A percentile compares a stretch with the other conserved stretches of the same genome.
Conservation (phyloP, 2,888 invertebrate species). For the Mongoloraphidia duomilia region DNA sequence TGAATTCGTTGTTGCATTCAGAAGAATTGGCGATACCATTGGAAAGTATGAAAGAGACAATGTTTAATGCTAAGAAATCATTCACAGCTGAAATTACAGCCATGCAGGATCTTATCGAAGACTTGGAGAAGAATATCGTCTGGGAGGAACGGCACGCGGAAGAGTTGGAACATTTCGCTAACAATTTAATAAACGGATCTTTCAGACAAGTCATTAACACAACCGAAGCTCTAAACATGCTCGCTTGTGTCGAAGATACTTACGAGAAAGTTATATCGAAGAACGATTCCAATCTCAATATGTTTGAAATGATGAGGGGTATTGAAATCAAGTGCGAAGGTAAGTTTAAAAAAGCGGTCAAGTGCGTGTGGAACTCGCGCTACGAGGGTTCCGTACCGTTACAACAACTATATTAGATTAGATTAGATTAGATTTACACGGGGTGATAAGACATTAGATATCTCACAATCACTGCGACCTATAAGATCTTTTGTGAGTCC, state of each 20-base stretch:
- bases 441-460: too few relatives aligned
- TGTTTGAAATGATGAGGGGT: constrained; percentile 39
- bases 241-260: constrained; percentile 45
- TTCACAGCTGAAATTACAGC: constrained; percentile 27
- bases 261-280: constrained; percentile 43
- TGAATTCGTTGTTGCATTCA: constrained; percentile 45
- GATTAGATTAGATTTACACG: too few relatives aligned
- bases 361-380: too few relatives aligned
- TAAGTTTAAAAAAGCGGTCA: too few relatives aligned
- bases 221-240: constrained; percentile 38
- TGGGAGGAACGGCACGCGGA: constrained; percentile 36
- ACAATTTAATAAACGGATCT: constrained; percentile 36
- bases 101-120: constrained; percentile 28
- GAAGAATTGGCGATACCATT: constrained; percentile 39
- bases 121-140: constrained; percentile 28
- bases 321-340: constrained; percentile 39
- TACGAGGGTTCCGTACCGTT: too few relatives aligned
- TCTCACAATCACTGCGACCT: too few relatives aligned
- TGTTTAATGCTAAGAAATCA: constrained; percentile 29
- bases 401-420: too few relatives aligned
- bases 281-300: constrained; percentile 40
- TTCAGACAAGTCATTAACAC: constrained; percentile 42
- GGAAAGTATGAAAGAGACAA: constrained; percentile 32
- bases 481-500: too few relatives aligned
- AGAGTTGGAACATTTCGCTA: constrained; percentile 37